A percentile compares a stretch with the other conserved stretches of the same genome.
phyloP scores from a whole-genome alignment of 2,888 invertebrate species.

The Drosophila paracracens region DNA sequence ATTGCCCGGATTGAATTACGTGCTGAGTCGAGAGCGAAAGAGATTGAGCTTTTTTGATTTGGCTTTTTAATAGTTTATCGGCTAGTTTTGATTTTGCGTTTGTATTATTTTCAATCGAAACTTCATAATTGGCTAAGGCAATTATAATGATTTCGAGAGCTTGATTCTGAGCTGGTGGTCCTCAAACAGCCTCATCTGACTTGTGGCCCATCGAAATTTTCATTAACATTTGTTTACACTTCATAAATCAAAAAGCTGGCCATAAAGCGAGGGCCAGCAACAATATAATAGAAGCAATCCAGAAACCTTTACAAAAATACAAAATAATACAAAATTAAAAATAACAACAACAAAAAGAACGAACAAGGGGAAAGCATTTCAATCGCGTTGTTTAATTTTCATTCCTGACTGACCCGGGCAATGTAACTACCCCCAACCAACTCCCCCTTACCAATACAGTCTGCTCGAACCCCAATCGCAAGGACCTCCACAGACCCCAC shows the following conservation, averaged over 20 bases:
- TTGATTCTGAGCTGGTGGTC: background rate
- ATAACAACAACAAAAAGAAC: constrained; percentile 4
- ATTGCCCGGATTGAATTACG: constrained; percentile 73
- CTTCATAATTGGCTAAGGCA: constrained; percentile 67
- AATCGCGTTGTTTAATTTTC: constrained; percentile 53
- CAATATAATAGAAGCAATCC: constrained; percentile 15
- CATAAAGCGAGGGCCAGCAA: constrained; percentile 17
- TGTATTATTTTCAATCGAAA: constrained; percentile 35
- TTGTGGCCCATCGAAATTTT: constrained; percentile 26
- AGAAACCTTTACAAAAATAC: constrained; percentile 22
- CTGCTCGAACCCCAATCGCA: background rate
- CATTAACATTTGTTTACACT: constrained; percentile 64
- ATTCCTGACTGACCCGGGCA: constrained; percentile 35
- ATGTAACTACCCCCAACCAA: background rate
- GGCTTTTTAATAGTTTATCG: constrained; percentile 31
- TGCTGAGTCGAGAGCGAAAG: constrained; percentile 29
- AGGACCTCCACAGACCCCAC: background rate
- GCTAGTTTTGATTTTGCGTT: constrained; percentile 40
- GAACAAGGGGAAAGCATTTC: constrained; percentile 5
- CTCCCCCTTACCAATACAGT: background rate
- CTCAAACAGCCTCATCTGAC: constrained; percentile 20
- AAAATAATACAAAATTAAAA: constrained; percentile 21
- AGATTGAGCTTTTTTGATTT: constrained; percentile 14
- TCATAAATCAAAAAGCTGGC: constrained; percentile 62
- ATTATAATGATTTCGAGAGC: constrained; percentile 53